Evolutionary conservation across 1,140 invertebrate genomes (phyloP), one percentile per base, ranked within the genome.

Genomic region (Eufriesea mexicana): DNA sequence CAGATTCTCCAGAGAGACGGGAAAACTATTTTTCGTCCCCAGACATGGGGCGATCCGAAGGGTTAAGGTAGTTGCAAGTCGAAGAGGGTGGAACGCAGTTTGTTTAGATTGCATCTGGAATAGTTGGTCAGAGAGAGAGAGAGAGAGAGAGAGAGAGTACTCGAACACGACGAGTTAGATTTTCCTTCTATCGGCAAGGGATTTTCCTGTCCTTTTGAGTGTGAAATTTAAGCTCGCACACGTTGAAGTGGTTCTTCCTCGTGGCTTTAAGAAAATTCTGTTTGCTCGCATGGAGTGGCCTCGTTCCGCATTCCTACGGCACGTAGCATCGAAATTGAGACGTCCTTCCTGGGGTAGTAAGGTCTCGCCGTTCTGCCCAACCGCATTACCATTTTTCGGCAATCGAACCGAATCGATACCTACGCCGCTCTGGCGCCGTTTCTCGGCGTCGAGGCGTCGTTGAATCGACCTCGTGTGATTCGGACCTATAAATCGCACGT

Each of bases 301-400:
- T 74, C 57, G 72, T 82, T 66, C 54, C 61, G 79, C 79, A 70
- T 83, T 83, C 64, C 74, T 49, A n/a, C 20, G 23, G 55, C 67
- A 61, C 74, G 67, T 83, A 68, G 14, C 51, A n/a, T 70, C 75
- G 64, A 70, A 68, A 68, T 78, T 66, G 66, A 83, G 75, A 83
- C 66, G 74, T 79, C 74, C 55, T 78, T 71, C 55, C 62, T 68
- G 6, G 28, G 35, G 42, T 35, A 64, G n/a, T 20, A 45, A 49
- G 16, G 62, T 18, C 45, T 54, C 57, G 59, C 61, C 71, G 28
- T 62, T 79, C 78, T 62, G 78, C 70, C 25, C 73, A 45, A 75
- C 55, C 82, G 75, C 68, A 84, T 84, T 84, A 84, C 76, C 82
- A 84, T 84, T 84, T 84, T 84, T 84, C 76, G 82, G 76, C 82